phyloP scores from a whole-genome alignment of 37 sponge, comb jelly and placozoan genomes.

The Diacarnus erythraeanus region DNA sequence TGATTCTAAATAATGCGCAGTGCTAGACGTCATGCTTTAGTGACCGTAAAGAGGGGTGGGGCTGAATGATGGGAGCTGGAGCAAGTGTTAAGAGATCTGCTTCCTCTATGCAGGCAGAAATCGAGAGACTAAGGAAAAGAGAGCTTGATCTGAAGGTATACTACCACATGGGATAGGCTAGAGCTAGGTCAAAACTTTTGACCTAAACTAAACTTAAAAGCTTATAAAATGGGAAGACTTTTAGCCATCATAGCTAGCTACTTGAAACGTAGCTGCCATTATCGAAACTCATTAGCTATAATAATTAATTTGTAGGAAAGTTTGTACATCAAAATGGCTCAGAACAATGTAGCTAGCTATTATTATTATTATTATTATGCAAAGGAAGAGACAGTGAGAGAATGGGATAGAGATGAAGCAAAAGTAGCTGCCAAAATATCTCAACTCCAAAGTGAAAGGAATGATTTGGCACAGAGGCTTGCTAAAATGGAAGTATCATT shows the following conservation, averaged over 20 bases:
- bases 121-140: slow-evolving; percentile 28
- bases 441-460: slow-evolving; percentile 35
- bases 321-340: too few relatives aligned
- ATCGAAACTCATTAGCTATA: not conserved
- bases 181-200: too few relatives aligned
- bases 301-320: not conserved
- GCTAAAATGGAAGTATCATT: slow-evolving; percentile 4
- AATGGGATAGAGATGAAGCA: not conserved
- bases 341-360: not conserved
- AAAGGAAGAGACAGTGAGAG: slow-evolving; percentile 12
- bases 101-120: slow-evolving; percentile 6
- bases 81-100: slow-evolving; percentile 28
- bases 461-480: slow-evolving; percentile 45
- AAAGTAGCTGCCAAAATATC: slow-evolving; percentile 11
- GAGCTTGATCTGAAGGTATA: slow-evolving; percentile 32
- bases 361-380: not conserved
- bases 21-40: not conserved
- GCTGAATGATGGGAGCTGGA: slow-evolving; percentile 47
- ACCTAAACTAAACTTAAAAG: too few relatives aligned
- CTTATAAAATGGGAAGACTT: too few relatives aligned
- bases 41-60: slow-evolving; percentile 17
- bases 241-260: not conserved
- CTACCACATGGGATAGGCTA: too few relatives aligned
- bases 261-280: not conserved
- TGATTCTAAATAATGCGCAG: slow-evolving; percentile 1